Percentiles rank a stretch among this genome's conserved stretches.
Evolutionary conservation across 1,140 invertebrate species (phyloP).

Genomic region (Amyelois transitella): DNA sequence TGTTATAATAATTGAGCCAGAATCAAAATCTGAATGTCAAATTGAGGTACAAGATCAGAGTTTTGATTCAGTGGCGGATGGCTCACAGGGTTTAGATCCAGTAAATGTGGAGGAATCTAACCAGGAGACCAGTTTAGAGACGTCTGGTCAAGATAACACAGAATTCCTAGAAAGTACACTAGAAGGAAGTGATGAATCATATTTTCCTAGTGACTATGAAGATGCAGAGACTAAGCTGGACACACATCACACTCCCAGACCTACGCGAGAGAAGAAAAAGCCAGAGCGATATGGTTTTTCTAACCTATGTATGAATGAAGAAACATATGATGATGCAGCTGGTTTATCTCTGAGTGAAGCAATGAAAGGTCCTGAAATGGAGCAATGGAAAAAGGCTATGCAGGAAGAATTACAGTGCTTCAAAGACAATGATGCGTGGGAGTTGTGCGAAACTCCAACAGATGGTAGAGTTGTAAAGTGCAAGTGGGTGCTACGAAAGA

Average conservation of each 20-base stretch:
- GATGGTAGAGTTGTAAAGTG: constrained; percentile 25
- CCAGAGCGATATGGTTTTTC: constrained; percentile 10
- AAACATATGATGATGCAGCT: constrained; percentile 30
- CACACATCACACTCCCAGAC: background rate
- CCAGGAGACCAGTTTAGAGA: background rate
- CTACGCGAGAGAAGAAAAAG: constrained; percentile 3
- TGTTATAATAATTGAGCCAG: constrained; percentile 9
- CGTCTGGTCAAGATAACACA: no score
- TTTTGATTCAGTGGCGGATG: background rate
- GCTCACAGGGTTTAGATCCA: background rate
- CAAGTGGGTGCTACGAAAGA: no score
- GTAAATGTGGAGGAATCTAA: constrained; percentile 3
- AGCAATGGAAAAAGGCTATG: constrained; percentile 22
- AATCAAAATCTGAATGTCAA: background rate
- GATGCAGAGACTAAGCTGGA: background rate
- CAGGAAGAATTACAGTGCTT: constrained; percentile 34
- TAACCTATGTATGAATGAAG: constrained; percentile 12
- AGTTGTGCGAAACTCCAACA: constrained; percentile 33
- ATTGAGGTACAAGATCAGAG: constrained; percentile 1
- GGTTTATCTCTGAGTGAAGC: constrained; percentile 25
- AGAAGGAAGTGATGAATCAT: background rate
- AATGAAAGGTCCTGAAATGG: constrained; percentile 10
- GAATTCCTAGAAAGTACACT: no score
- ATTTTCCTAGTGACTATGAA: constrained; percentile 2
- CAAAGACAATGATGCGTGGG: constrained; percentile 40